Conservation (phyloP, 2,113 vertebrate genomes). For the Pseudorasbora parva region DNA sequence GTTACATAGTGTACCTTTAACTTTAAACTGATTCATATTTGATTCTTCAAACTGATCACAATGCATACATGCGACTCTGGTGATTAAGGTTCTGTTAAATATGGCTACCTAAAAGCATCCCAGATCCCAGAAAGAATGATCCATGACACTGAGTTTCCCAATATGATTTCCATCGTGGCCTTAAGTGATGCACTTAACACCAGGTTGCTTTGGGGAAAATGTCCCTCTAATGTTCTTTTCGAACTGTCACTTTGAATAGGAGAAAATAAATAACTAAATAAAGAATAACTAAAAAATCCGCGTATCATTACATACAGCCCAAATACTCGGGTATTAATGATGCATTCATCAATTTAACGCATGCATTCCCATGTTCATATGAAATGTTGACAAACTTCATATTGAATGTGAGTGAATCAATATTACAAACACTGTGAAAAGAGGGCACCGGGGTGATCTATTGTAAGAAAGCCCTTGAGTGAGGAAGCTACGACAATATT, state of each 20-base stretch:
- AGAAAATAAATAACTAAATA: no score
- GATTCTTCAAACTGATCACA: background rate
- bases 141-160: background rate
- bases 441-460: slow-evolving; percentile 27
- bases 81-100: background rate
- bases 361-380: background rate
- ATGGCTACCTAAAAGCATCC: background rate
- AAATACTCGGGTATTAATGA: no score
- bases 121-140: background rate
- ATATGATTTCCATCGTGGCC: background rate
- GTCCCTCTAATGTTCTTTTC: background rate
- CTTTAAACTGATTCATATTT: background rate
- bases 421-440: slow-evolving; percentile 4
- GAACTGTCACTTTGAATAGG: no score
- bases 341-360: background rate
- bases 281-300: background rate
- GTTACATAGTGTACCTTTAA: no score
- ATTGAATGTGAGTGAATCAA: slow-evolving; percentile 18
- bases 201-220: background rate
- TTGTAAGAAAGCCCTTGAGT: slow-evolving; percentile 34
- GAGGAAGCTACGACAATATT: slow-evolving; percentile 8
- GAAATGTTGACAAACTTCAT: background rate
- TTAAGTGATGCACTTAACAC: background rate
- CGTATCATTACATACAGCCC: background rate
- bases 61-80: background rate